These are phyloP conservation scores for Crocodylus rhombifer DNA, from an alignment of 2,797 vertebrate species.

Conservation along the genomic window DNA sequence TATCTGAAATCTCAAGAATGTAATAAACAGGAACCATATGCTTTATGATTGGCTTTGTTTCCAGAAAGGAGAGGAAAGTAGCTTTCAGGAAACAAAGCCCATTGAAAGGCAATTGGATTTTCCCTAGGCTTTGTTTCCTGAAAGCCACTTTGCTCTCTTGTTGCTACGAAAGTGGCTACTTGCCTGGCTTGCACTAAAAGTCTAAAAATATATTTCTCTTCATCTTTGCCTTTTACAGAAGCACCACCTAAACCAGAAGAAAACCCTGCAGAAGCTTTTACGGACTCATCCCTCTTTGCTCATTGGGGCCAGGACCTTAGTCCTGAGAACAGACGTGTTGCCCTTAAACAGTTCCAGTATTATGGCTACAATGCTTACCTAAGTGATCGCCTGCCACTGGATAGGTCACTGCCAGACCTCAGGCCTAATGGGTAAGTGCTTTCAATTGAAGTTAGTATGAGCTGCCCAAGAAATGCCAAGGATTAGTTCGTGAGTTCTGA, in stretches of 20 bases:
- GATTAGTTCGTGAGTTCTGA: rapidly evolving
- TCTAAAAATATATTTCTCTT: not conserved
- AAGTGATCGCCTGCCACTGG: slow-evolving; percentile 93
- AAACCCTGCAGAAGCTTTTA: slow-evolving; percentile 86
- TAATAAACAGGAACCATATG: not conserved
- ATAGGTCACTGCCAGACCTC: slow-evolving; percentile 92
- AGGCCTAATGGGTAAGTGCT: slow-evolving; percentile 93
- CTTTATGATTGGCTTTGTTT: not conserved
- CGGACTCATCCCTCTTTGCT: slow-evolving; percentile 94
- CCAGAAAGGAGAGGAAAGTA: not conserved
- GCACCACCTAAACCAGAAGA: slow-evolving; percentile 90
- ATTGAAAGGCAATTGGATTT: too few relatives aligned
- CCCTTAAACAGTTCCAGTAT: slow-evolving; percentile 97
- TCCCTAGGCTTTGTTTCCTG: not conserved
- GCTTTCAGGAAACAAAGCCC: too few relatives aligned
- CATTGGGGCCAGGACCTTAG: slow-evolving; percentile 97
- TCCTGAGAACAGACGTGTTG: slow-evolving; percentile 89
- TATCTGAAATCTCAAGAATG: not conserved
- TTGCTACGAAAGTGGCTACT: not conserved
- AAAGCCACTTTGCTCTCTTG: not conserved
- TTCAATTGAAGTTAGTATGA: rapidly evolving
- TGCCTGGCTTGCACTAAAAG: not conserved
- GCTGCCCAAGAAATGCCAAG: not conserved
- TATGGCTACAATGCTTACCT: slow-evolving; percentile 98
- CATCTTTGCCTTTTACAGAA: slow-evolving; percentile 82